Percentiles rank a stretch among this genome's conserved stretches.
Evolutionary conservation across 2,113 vertebrate species (phyloP).

Genomic region (Paradoxurus hermaphroditus): DNA sequence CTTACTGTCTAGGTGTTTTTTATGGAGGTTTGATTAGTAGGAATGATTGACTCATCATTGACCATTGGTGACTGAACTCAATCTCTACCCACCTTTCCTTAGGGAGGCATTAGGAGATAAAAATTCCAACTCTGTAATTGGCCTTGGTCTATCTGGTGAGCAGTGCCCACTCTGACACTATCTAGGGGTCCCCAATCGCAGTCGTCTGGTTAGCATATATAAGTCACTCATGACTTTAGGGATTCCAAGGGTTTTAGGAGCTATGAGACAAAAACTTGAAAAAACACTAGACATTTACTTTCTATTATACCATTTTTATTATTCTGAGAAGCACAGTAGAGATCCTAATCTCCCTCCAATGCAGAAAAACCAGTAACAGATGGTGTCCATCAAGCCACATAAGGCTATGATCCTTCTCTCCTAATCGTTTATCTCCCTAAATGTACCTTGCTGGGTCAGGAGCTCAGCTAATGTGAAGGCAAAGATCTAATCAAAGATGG

Average conservation of each 20-base stretch:
- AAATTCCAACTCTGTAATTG: background rate
- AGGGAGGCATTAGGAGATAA: background rate
- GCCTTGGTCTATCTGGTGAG: background rate
- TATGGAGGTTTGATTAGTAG: background rate
- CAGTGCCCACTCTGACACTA: background rate
- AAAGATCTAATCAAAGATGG: background rate
- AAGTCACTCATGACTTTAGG: background rate
- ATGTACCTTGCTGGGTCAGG: background rate
- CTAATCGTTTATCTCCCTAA: background rate
- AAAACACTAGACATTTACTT: background rate
- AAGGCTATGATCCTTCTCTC: background rate
- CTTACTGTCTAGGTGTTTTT: background rate
- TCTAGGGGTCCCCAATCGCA: background rate
- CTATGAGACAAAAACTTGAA: background rate
- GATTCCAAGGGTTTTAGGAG: background rate
- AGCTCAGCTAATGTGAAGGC: background rate
- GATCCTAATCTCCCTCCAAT: background rate
- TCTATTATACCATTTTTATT: background rate
- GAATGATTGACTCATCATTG: background rate
- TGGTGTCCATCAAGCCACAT: background rate
- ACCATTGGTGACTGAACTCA: background rate
- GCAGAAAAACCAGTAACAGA: background rate
- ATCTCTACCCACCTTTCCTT: background rate
- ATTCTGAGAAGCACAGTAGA: background rate
- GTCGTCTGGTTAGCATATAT: background rate